Percentiles rank a stretch among this genome's conserved stretches.
Evolutionary conservation across 2,113 vertebrate genomes (phyloP).

Genomic region (Equus quagga): DNA sequence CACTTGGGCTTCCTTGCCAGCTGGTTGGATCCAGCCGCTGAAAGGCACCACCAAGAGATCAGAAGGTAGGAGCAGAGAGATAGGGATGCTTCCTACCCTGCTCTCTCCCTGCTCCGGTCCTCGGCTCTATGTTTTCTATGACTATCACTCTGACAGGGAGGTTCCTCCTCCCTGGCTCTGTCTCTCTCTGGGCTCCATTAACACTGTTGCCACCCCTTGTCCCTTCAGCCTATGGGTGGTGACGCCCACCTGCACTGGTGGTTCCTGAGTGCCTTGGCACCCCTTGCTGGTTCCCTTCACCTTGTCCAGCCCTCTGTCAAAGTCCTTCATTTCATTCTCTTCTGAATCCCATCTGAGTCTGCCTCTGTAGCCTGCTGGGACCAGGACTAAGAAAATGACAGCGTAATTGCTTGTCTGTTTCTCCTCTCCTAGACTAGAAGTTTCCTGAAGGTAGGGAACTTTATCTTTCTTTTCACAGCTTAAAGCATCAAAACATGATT

Average conservation of each 20-base stretch:
- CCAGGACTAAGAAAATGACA: not conserved
- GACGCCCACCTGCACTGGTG: not conserved
- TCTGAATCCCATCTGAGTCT: not conserved
- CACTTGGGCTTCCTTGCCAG: not conserved
- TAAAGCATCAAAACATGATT: not conserved
- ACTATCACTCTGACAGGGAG: not conserved
- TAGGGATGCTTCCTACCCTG: not conserved
- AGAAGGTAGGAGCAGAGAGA: not conserved
- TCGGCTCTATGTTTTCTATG: not conserved
- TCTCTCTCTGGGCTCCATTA: not conserved
- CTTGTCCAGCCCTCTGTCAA: not conserved
- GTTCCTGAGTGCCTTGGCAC: not conserved
- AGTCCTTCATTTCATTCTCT: not conserved
- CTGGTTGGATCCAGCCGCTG: not conserved
- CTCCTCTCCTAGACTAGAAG: not conserved
- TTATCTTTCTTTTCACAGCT: not conserved
- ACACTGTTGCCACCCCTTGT: not conserved
- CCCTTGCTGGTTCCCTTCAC: not conserved
- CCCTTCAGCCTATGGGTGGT: not conserved
- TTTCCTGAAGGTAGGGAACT: not conserved
- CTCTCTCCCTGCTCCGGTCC: not conserved
- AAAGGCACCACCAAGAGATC: not conserved
- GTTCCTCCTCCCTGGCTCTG: not conserved
- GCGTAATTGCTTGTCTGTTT: not conserved
- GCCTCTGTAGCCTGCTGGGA: not conserved